phyloP scores from a whole-genome alignment of 2,113 vertebrate species.

The Nycticorax nycticorax region DNA sequence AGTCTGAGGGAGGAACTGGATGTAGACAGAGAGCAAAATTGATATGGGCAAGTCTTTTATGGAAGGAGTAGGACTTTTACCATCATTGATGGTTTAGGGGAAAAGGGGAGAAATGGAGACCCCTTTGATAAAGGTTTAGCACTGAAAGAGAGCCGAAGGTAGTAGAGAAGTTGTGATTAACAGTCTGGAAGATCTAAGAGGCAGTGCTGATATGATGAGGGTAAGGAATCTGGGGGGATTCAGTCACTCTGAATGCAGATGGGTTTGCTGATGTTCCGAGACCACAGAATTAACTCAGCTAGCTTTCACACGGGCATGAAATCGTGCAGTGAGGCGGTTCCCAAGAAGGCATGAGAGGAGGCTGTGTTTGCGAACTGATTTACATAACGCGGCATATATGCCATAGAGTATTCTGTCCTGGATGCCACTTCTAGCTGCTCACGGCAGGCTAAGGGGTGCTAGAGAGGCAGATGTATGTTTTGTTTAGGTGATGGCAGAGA shows the following conservation, averaged over 20 bases:
- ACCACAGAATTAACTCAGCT: not conserved
- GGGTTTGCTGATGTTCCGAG: not conserved
- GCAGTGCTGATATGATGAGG: not conserved
- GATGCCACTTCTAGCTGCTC: not conserved
- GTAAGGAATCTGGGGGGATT: not conserved
- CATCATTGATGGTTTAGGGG: not conserved
- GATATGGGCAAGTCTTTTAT: not conserved
- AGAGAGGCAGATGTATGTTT: not conserved
- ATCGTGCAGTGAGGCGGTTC: not conserved
- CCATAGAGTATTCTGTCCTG: not conserved
- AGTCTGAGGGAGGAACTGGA: not conserved
- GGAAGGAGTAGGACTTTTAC: not conserved
- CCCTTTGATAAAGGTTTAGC: not conserved
- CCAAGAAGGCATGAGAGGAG: not conserved
- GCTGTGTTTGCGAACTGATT: not conserved
- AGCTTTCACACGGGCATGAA: not conserved
- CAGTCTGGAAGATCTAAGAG: not conserved
- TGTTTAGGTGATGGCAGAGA: not conserved
- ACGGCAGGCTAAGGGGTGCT: not conserved
- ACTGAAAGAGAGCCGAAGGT: not conserved
- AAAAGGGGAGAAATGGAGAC: not conserved
- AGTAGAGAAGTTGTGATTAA: not conserved
- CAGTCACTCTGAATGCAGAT: not conserved
- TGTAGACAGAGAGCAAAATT: not conserved
- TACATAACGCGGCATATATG: not conserved